phyloP scores from a whole-genome alignment of 2,113 vertebrate species.

The Dolichotis patagonum region DNA sequence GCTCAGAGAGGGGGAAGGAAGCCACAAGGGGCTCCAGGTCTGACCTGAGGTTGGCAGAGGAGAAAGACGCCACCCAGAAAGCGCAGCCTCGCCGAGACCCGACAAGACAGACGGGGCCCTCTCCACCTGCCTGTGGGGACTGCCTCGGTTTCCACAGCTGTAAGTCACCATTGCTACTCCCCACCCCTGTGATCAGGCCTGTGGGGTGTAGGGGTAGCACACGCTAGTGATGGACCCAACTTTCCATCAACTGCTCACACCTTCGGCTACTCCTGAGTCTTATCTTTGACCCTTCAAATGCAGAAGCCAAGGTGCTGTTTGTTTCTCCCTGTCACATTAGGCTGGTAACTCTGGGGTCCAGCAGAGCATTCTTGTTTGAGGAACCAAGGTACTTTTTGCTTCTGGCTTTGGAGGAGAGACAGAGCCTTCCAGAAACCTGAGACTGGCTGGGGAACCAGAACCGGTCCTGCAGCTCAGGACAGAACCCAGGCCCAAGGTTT shows the following conservation, averaged over 20 bases:
- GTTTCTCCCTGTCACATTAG: neutral
- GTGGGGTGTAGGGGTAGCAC: neutral
- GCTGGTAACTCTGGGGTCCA: neutral
- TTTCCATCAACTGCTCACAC: accelerated
- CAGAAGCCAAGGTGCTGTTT: neutral
- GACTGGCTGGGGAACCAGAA: neutral
- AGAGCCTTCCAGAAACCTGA: neutral
- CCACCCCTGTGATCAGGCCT: neutral
- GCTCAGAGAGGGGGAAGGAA: neutral
- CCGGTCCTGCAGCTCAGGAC: neutral
- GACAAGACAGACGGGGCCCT: neutral
- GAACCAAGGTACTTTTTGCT: neutral
- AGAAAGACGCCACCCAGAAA: neutral
- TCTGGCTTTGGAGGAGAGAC: neutral
- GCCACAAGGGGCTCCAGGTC: neutral
- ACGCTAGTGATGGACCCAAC: neutral
- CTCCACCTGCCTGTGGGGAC: neutral
- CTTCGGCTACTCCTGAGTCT: neutral
- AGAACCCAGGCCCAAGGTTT: neutral
- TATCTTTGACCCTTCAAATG: neutral
- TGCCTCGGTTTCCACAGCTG: neutral
- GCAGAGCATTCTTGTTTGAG: neutral
- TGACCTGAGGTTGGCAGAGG: neutral
- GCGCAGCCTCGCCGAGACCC: neutral
- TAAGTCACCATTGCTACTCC: neutral